Percentiles rank a stretch among this genome's conserved stretches.
These are phyloP conservation scores for Dryococelus australis DNA, from an alignment of 2,888 invertebrate genomes.

Conservation along the genomic window DNA sequence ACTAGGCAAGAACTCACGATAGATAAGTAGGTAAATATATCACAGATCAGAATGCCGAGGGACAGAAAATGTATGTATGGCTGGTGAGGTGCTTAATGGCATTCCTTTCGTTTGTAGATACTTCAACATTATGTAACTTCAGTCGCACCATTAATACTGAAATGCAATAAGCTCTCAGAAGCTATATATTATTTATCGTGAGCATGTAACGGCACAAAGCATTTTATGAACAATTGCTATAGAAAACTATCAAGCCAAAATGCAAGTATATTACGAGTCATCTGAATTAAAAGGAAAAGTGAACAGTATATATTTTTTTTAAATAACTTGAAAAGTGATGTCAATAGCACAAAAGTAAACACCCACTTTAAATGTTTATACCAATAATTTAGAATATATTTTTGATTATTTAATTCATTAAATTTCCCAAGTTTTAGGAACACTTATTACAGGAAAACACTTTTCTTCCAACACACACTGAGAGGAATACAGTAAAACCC, in stretches of 20 bases:
- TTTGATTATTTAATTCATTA: slow-evolving; percentile 13
- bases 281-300: background rate
- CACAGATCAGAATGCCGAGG: slow-evolving; percentile 42
- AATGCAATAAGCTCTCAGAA: slow-evolving; percentile 25
- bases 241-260: background rate
- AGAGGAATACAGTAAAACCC: too few species aligned
- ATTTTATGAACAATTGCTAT: background rate
- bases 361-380: background rate
- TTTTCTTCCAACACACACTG: background rate
- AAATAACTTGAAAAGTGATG: slow-evolving; percentile 12
- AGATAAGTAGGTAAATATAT: slow-evolving; percentile 33
- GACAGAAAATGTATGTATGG: slow-evolving; percentile 21
- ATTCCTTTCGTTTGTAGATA: slow-evolving; percentile 16
- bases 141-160: slow-evolving; percentile 28
- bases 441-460: background rate
- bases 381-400: slow-evolving; percentile 23
- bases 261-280: background rate
- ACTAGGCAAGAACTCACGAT: slow-evolving; percentile 19
- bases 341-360: slow-evolving; percentile 22
- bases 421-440: background rate
- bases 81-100: background rate
- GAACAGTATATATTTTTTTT: background rate
- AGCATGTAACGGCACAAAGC: slow-evolving; percentile 10
- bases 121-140: background rate
- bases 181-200: slow-evolving; percentile 16